Percentiles rank a stretch among this genome's conserved stretches.
Evolutionary conservation across 2,888 invertebrate species (phyloP).

Genomic region (Sepiola atlantica): DNA sequence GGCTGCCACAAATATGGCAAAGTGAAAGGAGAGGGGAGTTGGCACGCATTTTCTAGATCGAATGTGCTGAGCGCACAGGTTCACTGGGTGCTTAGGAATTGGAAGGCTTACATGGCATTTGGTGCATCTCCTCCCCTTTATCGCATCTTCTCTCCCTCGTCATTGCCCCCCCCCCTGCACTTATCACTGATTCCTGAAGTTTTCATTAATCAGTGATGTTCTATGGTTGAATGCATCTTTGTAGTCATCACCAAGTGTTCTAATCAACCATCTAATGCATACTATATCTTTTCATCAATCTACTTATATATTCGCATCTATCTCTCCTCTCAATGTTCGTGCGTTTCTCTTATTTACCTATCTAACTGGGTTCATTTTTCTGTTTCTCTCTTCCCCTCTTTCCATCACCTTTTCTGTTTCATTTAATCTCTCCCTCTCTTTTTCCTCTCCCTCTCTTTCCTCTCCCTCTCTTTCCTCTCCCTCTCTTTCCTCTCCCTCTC

Average conservation of each 20-base stretch:
- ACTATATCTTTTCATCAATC: not conserved
- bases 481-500: not conserved
- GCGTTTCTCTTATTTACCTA: not conserved
- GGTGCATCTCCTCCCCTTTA: not conserved
- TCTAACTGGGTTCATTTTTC: not conserved
- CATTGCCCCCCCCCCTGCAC: too few species aligned
- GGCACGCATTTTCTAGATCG: slow-evolving; percentile 4
- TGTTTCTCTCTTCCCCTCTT: too few species aligned
- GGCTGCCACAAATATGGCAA: slow-evolving; percentile 16
- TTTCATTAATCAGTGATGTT: not conserved
- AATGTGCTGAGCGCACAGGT: slow-evolving; percentile 22
- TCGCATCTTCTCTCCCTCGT: not conserved
- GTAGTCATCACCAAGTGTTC: not conserved
- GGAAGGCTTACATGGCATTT: slow-evolving; percentile 9
- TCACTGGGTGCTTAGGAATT: slow-evolving; percentile 11
- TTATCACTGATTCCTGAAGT: not conserved
- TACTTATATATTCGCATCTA: not conserved
- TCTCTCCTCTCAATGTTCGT: not conserved
- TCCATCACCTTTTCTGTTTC: not conserved
- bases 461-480: not conserved
- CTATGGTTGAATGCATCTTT: slow-evolving; percentile 9
- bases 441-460: not conserved
- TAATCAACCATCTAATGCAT: slow-evolving; percentile 18
- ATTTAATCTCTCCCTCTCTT: too few species aligned
- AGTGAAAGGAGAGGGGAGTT: not conserved